A percentile compares a stretch with the other conserved stretches of the same genome.
Evolutionary conservation across 1,140 invertebrate species (phyloP).

Genomic region (Brachionus angularis): DNA sequence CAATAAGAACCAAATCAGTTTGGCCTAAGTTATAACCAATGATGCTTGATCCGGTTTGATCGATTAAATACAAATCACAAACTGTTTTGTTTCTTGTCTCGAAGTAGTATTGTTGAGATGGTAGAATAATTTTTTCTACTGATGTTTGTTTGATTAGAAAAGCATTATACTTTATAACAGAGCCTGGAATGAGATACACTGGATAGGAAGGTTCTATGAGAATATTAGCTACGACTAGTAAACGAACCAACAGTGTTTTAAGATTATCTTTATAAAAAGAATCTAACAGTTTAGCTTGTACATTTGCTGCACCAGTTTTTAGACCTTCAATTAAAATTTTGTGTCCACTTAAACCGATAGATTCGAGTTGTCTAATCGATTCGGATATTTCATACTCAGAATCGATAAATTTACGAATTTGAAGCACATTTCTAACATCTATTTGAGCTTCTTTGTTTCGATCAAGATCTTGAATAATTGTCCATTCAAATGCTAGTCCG

Average conservation of each 20-base stretch:
- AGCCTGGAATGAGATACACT: background rate
- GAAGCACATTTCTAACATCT: slow-evolving; percentile 4
- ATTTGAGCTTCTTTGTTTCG: background rate
- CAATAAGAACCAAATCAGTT: slow-evolving; percentile 3
- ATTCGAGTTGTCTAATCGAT: slow-evolving; percentile 18
- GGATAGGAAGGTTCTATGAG: slow-evolving; percentile 25
- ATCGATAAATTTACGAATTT: slow-evolving; percentile 7
- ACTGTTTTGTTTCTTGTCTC: background rate
- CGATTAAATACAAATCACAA: slow-evolving; percentile 6
- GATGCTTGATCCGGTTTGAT: background rate
- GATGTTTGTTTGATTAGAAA: slow-evolving; percentile 34
- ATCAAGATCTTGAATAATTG: background rate
- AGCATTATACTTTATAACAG: background rate
- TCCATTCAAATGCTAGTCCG: slow-evolving; percentile 39
- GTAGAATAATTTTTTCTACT: background rate
- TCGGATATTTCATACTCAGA: slow-evolving; percentile 13
- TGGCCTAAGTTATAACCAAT: background rate
- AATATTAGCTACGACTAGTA: slow-evolving; percentile 34
- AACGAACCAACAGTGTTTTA: slow-evolving; percentile 5
- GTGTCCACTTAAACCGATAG: background rate
- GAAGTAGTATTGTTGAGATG: slow-evolving; percentile 20
- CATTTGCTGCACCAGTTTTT: slow-evolving; percentile 30
- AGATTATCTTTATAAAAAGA: slow-evolving; percentile 8
- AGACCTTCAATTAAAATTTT: slow-evolving; percentile 38
- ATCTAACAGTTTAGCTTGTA: slow-evolving; percentile 30